Percentiles rank a stretch among this genome's conserved stretches.
phyloP scores from a whole-genome alignment of 2,113 vertebrate genomes.

The Monarcha castaneiventris region DNA sequence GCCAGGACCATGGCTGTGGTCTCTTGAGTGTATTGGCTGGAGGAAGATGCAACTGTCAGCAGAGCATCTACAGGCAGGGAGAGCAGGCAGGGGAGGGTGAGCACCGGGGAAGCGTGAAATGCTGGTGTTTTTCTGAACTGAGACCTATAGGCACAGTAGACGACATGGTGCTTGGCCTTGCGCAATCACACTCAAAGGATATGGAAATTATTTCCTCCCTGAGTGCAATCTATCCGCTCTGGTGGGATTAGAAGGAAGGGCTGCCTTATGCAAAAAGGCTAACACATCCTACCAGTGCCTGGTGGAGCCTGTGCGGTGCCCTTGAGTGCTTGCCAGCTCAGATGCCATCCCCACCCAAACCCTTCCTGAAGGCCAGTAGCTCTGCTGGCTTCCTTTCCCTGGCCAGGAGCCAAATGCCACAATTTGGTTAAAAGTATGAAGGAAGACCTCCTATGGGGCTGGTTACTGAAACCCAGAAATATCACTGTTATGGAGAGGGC shows the following conservation, averaged over 20 bases:
- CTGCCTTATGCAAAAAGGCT: background rate
- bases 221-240: background rate
- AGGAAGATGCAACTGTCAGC: background rate
- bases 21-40: background rate
- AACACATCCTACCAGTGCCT: background rate
- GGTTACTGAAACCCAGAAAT: conserved; percentile 16
- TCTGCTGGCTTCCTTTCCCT: background rate
- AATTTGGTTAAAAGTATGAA: background rate
- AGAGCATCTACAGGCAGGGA: rapidly evolving
- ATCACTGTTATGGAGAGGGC: background rate
- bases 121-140: background rate
- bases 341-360: background rate
- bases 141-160: background rate
- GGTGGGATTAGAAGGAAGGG: background rate
- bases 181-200: background rate
- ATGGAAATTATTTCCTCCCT: background rate
- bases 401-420: background rate
- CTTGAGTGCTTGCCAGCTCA: background rate
- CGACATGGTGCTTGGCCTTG: background rate
- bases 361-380: background rate
- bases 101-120: rapidly evolving
- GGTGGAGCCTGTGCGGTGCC: rapidly evolving
- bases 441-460: background rate
- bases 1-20: background rate
- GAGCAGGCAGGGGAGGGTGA: background rate